These are phyloP conservation scores for Oxygymnocypris stewartii DNA, from an alignment of 2,113 vertebrate genomes.

Conservation along the genomic window DNA sequence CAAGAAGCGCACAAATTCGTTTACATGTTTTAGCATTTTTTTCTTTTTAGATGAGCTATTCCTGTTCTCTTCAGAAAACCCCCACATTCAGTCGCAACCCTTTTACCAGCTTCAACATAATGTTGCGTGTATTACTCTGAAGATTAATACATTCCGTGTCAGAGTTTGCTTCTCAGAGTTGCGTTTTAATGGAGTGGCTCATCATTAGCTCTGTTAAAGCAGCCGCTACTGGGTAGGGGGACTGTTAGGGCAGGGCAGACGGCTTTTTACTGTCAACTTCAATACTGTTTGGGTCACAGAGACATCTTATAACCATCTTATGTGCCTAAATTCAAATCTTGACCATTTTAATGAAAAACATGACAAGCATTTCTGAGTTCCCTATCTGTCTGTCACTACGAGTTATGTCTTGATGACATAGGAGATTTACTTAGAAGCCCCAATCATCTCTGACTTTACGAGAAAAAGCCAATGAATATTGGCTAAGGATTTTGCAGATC, in stretches of 20 bases:
- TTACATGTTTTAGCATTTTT: too few species aligned
- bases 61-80: background rate
- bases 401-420: too few species aligned
- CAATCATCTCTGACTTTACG: too few species aligned
- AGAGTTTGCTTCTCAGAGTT: conserved; percentile 3
- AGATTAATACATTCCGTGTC: conserved; percentile 21
- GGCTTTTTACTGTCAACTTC: conserved; percentile 12
- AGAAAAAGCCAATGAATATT: too few species aligned
- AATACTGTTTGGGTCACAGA: background rate
- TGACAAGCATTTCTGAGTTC: background rate
- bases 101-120: background rate
- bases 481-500: too few species aligned
- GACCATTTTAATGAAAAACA: background rate
- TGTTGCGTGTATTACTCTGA: background rate
- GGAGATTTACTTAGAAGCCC: too few species aligned
- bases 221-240: conserved; percentile 12
- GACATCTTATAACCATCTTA: background rate
- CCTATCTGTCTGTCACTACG: too few species aligned
- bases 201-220: conserved; percentile 32
- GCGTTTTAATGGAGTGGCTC: conserved; percentile 23
- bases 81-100: background rate
- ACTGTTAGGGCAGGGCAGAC: conserved; percentile 20
- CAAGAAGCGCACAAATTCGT: background rate
- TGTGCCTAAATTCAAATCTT: background rate
- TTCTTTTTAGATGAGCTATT: background rate